Percentiles rank a stretch among this genome's conserved stretches.
Evolutionary conservation across 2,888 invertebrate genomes (phyloP).

Genomic region (Lacanobia oleracea): DNA sequence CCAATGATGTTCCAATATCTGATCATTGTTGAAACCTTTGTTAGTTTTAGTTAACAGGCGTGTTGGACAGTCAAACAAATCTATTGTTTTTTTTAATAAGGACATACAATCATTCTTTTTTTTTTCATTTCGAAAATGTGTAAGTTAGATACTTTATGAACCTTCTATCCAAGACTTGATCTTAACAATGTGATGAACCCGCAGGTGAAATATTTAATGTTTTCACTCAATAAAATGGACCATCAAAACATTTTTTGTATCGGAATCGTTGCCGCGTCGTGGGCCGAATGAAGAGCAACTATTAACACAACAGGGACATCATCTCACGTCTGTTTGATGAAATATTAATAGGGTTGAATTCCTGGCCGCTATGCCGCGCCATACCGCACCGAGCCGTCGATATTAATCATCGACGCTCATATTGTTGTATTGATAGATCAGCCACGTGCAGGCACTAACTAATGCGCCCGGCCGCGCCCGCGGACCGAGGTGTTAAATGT

Average conservation of each 20-base stretch:
- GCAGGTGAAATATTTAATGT: slow-evolving; percentile 70
- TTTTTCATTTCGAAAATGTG: neutral
- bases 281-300: slow-evolving; percentile 71
- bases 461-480: slow-evolving; percentile 63
- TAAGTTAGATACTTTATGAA: neutral
- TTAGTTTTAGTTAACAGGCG: slow-evolving; percentile 19
- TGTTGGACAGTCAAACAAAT: slow-evolving; percentile 1
- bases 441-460: slow-evolving; percentile 63
- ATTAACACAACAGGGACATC: slow-evolving; percentile 72
- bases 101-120: neutral
- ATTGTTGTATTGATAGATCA: slow-evolving; percentile 72
- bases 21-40: neutral
- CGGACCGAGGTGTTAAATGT: slow-evolving; percentile 81
- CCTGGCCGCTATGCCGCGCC: slow-evolving; percentile 65
- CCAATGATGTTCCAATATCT: slow-evolving; percentile 25
- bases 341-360: slow-evolving; percentile 86
- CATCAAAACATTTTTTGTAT: slow-evolving; percentile 75
- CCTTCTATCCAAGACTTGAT: neutral
- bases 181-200: neutral
- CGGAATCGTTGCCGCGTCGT: slow-evolving; percentile 17
- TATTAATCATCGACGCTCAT: slow-evolving; percentile 81
- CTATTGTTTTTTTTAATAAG: neutral
- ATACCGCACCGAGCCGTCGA: slow-evolving; percentile 61
- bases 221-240: slow-evolving; percentile 73
- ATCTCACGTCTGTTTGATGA: slow-evolving; percentile 81